Evolutionary conservation across 2,888 invertebrate genomes (phyloP).

Genomic region (Aelia acuminata): DNA sequence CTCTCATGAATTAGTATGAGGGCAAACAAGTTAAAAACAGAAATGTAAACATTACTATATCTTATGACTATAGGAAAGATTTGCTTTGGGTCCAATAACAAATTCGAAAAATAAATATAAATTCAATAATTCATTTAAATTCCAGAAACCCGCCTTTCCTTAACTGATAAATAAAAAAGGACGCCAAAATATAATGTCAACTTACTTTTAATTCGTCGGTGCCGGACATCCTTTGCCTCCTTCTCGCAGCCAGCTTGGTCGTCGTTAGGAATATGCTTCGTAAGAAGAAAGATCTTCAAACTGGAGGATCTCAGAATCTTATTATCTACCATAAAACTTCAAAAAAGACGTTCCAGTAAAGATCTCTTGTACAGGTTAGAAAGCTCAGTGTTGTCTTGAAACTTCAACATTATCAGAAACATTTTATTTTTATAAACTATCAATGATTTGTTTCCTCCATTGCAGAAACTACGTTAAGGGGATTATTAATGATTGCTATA

Average conservation of each 20-base stretch:
- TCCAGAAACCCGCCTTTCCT: conserved; percentile 22
- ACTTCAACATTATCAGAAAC: not conserved
- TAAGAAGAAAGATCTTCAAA: conserved; percentile 19
- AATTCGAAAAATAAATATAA: not conserved
- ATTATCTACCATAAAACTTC: conserved; percentile 48
- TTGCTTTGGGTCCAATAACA: too few species aligned
- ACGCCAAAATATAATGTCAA: conserved; percentile 52
- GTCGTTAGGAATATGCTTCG: conserved; percentile 39
- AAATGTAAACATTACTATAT: not conserved
- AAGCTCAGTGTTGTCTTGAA: conserved; percentile 41
- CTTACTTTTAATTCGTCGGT: conserved; percentile 64
- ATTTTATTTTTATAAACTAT: not conserved
- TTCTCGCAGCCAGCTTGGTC: conserved; percentile 60
- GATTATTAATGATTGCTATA: not conserved
- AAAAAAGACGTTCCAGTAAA: conserved; percentile 39
- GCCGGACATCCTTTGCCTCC: conserved; percentile 63
- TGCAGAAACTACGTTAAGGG: not conserved
- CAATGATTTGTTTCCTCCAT: not conserved
- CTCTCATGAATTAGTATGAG: not conserved
- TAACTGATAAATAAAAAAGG: conserved; percentile 43
- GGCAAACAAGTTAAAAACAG: not conserved
- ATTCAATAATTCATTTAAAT: not conserved
- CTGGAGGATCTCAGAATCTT: conserved; percentile 1
- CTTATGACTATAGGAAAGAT: not conserved
- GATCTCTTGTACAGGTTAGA: conserved; percentile 50